These are phyloP conservation scores for Aradophagus sp. DNA, from an alignment of 1,140 invertebrate species.

Conservation along the genomic window DNA sequence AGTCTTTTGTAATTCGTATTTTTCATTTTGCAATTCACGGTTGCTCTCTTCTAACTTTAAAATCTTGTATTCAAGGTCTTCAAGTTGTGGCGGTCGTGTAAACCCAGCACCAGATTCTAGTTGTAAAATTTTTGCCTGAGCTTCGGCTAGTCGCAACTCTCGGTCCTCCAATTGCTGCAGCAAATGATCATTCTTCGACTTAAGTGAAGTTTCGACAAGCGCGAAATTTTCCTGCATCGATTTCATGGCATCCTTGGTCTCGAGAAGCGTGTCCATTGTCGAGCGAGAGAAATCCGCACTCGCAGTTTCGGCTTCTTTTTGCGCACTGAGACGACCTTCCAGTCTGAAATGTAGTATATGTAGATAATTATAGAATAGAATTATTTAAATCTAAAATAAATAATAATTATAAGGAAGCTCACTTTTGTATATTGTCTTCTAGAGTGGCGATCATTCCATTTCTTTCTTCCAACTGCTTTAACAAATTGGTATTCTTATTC, in stretches of 20 bases:
- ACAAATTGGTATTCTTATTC: conserved; percentile 76
- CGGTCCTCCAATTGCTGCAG: conserved; percentile 67
- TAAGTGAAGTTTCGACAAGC: conserved; percentile 73
- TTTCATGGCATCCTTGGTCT: conserved; percentile 77
- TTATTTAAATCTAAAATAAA: not conserved
- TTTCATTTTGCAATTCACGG: conserved; percentile 65
- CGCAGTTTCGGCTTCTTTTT: conserved; percentile 62
- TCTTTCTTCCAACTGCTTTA: conserved; percentile 76
- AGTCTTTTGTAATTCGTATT: conserved; percentile 66
- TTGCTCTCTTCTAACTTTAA: conserved; percentile 63
- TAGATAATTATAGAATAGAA: no score
- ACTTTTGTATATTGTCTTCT: conserved; percentile 66
- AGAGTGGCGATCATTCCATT: conserved; percentile 74
- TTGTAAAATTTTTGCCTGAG: conserved; percentile 63
- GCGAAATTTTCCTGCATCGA: conserved; percentile 78
- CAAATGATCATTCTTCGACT: conserved; percentile 68
- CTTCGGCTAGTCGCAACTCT: conserved; percentile 65
- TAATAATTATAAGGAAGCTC: conserved; percentile 23
- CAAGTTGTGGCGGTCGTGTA: conserved; percentile 44
- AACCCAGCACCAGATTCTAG: conserved; percentile 63
- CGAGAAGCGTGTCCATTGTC: conserved; percentile 74
- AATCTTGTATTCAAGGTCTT: conserved; percentile 62
- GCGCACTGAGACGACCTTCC: conserved; percentile 60
- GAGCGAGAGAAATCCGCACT: conserved; percentile 66
- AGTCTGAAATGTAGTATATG: conserved; percentile 51